Conservation (phyloP, 64 coral and sea anemone genomes). For the Montipora foliosa region DNA sequence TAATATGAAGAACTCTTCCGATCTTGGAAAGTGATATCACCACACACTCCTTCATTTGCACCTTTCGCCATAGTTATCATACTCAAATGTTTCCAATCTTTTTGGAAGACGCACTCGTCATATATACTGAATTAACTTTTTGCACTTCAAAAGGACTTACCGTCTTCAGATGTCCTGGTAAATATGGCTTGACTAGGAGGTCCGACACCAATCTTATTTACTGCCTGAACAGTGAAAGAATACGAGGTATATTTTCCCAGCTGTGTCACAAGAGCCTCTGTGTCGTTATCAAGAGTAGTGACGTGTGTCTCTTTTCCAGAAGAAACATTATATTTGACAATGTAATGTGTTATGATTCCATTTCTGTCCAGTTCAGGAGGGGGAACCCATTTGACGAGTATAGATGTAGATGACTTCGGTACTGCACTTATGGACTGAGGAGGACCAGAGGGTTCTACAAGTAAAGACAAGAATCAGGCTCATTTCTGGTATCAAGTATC, state of each 20-base stretch:
- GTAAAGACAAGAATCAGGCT: no score
- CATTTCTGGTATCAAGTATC: no score
- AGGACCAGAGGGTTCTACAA: conserved; percentile 63
- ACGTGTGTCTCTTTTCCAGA: not conserved
- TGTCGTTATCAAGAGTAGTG: conserved; percentile 67
- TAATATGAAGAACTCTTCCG: no score
- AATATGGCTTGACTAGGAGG: conserved; percentile 28
- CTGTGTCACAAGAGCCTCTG: conserved; percentile 13
- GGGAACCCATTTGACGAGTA: conserved; percentile 72
- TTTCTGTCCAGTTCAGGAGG: conserved; percentile 51
- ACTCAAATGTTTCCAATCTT: no score
- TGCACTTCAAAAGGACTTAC: conserved; percentile 32
- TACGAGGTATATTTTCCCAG: conserved; percentile 71
- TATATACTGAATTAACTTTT: no score
- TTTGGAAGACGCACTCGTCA: no score
- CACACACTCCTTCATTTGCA: no score
- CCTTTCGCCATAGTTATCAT: no score
- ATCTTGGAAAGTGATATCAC: no score
- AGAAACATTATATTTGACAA: conserved; percentile 52
- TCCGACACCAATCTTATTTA: conserved; percentile 66
- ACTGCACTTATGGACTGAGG: conserved; percentile 58
- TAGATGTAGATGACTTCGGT: conserved; percentile 54
- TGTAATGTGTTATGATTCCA: conserved; percentile 73
- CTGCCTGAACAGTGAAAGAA: conserved; percentile 73
- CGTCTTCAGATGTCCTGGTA: conserved; percentile 74